Evolutionary conservation across 1,140 invertebrate genomes (phyloP), one percentile per base, ranked within the genome.

Genomic region (Glossosoma conforme): DNA sequence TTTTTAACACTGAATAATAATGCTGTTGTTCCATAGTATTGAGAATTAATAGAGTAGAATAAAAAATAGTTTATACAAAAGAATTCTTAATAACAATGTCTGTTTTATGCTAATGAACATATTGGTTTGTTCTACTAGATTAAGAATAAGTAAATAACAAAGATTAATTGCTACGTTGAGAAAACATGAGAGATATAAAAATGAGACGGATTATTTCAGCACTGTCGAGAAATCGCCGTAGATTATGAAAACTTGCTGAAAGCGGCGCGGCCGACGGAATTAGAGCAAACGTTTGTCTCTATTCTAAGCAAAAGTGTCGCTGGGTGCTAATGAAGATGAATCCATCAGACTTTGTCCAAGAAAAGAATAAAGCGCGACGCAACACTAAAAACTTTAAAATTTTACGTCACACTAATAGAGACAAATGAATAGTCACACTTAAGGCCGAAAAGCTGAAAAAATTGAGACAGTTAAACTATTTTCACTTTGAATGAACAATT

Each of bases 281-380:
- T 47, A 49, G 46, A 36, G 37, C 32, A 41, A 33, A 19, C 36
- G 37, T 18, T 42, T 20, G 22, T 13, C 37, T 40, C 37, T 30
- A 30, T 42, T 37, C 37, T 49, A 41, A 49, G 25, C 37, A 32
- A 28, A 33, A 41, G 45, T 54, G 35, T 47, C 46, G 4, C 15
- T 25, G 37, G 19, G 41, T 37, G 30, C 43, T 55, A 55, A 55
- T 55, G 53, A 55, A 55, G 53, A 55, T 44, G 32, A 55, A 55
- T 55, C 35, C 53, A 25, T 55, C 47, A 55, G 41, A 25, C 42
- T 44, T 44, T 21, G 17, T 14, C 6, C 10, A 25, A n/a, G 18
- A 32, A 51, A 44, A 44, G 33, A 51, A 44, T 11, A 24, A 30
- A 44, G 32, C 40, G 11, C 15, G 22, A 41, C 20, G 47, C 6